Evolutionary conservation across 2,797 vertebrate species (phyloP).

Genomic region (Vultur gryphus): DNA sequence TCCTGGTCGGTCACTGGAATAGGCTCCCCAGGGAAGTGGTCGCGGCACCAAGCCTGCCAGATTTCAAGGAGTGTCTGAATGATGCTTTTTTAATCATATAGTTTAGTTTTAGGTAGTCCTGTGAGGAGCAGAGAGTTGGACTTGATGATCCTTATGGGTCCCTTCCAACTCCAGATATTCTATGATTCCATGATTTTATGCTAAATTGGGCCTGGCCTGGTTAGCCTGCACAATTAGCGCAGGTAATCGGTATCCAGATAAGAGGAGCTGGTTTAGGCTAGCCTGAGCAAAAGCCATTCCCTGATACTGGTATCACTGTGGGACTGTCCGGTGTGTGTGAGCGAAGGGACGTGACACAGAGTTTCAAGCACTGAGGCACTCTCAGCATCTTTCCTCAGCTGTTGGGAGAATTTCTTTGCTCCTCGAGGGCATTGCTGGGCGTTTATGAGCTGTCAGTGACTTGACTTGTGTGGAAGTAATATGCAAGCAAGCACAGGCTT

Average conservation of each 20-base stretch:
- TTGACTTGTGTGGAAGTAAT: not conserved
- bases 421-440: not conserved
- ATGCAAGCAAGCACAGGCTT: not conserved
- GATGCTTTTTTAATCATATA: not conserved
- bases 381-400: not conserved
- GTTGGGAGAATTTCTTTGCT: not conserved
- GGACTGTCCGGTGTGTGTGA: not conserved
- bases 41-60: rapidly evolving
- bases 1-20: not conserved
- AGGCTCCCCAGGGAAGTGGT: not conserved
- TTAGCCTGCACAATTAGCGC: not conserved
- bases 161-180: not conserved
- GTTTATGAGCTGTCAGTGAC: not conserved
- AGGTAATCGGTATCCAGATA: no score
- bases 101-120: not conserved
- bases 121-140: not conserved
- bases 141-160: not conserved
- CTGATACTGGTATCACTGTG: not conserved
- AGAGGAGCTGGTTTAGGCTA: not conserved
- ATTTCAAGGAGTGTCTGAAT: not conserved
- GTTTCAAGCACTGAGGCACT: not conserved
- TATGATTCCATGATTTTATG: no score
- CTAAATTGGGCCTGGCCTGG: not conserved
- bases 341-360: not conserved
- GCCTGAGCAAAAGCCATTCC: not conserved